Base-by-base conservation (phyloP, 2,888 invertebrate genomes). In the Temnothorax unifasciatus region DNA sequence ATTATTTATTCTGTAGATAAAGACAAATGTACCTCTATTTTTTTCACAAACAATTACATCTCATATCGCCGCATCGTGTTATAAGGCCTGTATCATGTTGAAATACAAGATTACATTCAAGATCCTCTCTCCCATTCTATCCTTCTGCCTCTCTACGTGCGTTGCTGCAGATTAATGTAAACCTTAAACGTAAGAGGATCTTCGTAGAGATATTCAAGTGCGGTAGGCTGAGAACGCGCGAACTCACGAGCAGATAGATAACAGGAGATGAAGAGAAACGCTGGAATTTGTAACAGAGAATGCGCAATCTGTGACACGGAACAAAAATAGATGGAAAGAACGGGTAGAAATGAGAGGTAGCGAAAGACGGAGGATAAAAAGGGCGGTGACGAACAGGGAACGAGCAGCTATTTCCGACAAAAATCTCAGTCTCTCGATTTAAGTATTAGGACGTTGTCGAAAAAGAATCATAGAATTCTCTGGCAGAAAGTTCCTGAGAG, bases 131-230 rank as follows among this genome's bases (percentile, higher is more conserved):
- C 61, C 21, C 38, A 38, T 18, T 50, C 64, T 18, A 5, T 52
- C 50, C 21, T 11, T 9, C 5, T 38, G 29, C n/a, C 52, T 54
- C 69, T 50, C 64, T 64, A 29, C 29, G 54, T 50, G 18, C 15
- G 44, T 75, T 41, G 41, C 29, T 52, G 38, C 54, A 50, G 86
- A 59, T 82, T 82, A 64, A 61, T 52, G 85, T 83, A 69, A 61
- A 73, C 66, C 81, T 76, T 66, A 86, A 86, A 68, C 34, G 73
- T 87, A 87, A 79, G 85, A 85, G 82, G 71, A 77, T 87, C 66
- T 54, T 25, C 66, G 73, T 47, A 54, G 69, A 75, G 74, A 79
- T 50, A 77, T 74, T 85, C 77, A 77, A 41, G 63, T 73, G 50
- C 21, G 61, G 57, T 47, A 69, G 73, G 63, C 77, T 34, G 82